phyloP scores from a whole-genome alignment of 2,113 vertebrate species.

The Illadopsis cleaveri region DNA sequence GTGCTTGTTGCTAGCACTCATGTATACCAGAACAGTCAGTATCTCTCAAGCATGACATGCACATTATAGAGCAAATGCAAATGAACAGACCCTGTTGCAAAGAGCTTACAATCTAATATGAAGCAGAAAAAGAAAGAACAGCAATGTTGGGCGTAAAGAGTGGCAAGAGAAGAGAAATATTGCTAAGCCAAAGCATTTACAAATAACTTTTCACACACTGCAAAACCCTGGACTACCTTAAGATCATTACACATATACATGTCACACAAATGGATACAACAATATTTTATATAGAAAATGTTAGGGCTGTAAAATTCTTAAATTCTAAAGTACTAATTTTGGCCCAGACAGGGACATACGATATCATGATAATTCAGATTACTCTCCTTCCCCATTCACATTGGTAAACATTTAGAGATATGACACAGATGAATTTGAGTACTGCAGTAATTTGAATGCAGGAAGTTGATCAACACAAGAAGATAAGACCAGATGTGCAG shows the following conservation, averaged over 20 bases:
- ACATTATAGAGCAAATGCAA: slow-evolving; percentile 52
- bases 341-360: accelerated
- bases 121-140: neutral
- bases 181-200: neutral
- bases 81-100: slow-evolving; percentile 9
- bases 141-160: accelerated
- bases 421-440: neutral
- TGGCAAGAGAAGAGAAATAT: neutral
- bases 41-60: slow-evolving; percentile 45
- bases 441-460: neutral
- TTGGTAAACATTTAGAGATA: neutral
- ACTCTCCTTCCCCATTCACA: neutral
- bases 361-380: neutral
- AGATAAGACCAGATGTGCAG: neutral
- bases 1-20: neutral
- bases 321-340: neutral
- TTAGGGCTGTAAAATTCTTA: neutral
- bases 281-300: neutral
- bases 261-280: neutral
- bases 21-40: slow-evolving; percentile 35
- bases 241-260: neutral
- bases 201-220: neutral
- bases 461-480: neutral
- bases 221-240: neutral
- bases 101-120: neutral